Percentiles rank a stretch among this genome's conserved stretches.
Evolutionary conservation across 2,888 invertebrate genomes (phyloP).

Genomic region (Watsonalla cultraria): DNA sequence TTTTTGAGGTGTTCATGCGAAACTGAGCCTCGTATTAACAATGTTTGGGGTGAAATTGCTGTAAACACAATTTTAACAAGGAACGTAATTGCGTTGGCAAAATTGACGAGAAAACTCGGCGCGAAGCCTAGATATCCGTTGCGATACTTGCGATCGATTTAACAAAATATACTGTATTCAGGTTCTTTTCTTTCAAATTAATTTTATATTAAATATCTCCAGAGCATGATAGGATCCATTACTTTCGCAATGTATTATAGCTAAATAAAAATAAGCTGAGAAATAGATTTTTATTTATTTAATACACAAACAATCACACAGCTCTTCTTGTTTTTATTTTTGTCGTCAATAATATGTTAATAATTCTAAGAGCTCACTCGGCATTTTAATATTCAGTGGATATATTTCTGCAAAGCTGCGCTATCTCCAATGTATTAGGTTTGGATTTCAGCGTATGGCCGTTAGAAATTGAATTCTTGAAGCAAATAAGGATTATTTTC

Average conservation of each 20-base stretch:
- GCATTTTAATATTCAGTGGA: constrained; percentile 32
- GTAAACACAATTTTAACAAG: not conserved
- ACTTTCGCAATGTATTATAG: not conserved
- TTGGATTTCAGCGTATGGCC: not conserved
- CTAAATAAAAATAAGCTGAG: too few relatives aligned
- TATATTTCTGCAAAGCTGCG: constrained; percentile 17
- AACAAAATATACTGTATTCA: too few relatives aligned
- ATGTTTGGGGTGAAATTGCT: not conserved
- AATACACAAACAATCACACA: constrained; percentile 4
- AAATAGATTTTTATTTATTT: too few relatives aligned
- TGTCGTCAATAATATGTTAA: constrained; percentile 24
- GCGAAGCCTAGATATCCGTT: too few relatives aligned
- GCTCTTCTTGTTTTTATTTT: constrained; percentile 5
- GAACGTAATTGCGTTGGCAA: too few relatives aligned
- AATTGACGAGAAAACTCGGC: too few relatives aligned
- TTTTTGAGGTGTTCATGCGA: not conserved
- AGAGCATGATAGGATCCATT: constrained; percentile 2
- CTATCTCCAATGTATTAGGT: constrained; percentile 20
- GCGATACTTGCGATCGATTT: too few relatives aligned
- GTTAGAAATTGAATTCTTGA: not conserved
- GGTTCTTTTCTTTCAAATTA: too few relatives aligned
- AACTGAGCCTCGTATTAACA: not conserved
- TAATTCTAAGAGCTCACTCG: constrained; percentile 23
- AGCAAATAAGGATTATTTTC: not conserved
- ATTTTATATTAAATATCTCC: too few relatives aligned